A percentile compares a stretch with the other conserved stretches of the same genome.
Evolutionary conservation across 2,888 invertebrate species (phyloP).

Genomic region (Clivina fossor): DNA sequence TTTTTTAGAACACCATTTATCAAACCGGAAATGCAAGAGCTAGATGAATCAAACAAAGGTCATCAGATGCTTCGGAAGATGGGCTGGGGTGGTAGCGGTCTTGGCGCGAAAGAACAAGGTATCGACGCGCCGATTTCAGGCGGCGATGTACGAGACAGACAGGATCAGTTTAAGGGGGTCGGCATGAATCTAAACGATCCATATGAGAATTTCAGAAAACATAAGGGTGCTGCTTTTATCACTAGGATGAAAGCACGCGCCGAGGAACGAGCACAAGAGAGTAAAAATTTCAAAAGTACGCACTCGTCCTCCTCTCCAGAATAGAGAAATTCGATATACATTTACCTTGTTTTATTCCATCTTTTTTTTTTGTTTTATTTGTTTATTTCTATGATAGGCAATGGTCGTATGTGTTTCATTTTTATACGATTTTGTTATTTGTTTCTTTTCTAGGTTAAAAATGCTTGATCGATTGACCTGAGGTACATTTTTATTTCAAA

Average conservation of each 20-base stretch:
- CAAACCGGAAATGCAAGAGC: conserved; percentile 61
- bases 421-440: too few species aligned
- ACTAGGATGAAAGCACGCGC: conserved; percentile 91
- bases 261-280: conserved; percentile 66
- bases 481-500: too few species aligned
- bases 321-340: too few species aligned
- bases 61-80: conserved; percentile 96
- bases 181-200: conserved; percentile 93
- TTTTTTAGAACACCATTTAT: conserved; percentile 24
- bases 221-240: conserved; percentile 92
- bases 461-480: too few species aligned
- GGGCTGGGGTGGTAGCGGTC: conserved; percentile 96
- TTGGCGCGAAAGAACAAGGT: conserved; percentile 94
- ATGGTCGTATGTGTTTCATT: too few species aligned
- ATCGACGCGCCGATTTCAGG: conserved; percentile 93
- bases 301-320: conserved; percentile 11
- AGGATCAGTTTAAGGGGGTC: conserved; percentile 93
- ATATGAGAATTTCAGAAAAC: conserved; percentile 96
- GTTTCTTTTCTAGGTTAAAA: too few species aligned
- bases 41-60: conserved; percentile 91
- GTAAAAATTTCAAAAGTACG: conserved; percentile 42
- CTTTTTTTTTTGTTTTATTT: too few species aligned
- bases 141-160: conserved; percentile 84
- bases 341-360: too few species aligned
- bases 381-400: too few species aligned